These are phyloP conservation scores for Syrista parreyssii DNA, from an alignment of 2,888 invertebrate genomes.

Conservation along the genomic window DNA sequence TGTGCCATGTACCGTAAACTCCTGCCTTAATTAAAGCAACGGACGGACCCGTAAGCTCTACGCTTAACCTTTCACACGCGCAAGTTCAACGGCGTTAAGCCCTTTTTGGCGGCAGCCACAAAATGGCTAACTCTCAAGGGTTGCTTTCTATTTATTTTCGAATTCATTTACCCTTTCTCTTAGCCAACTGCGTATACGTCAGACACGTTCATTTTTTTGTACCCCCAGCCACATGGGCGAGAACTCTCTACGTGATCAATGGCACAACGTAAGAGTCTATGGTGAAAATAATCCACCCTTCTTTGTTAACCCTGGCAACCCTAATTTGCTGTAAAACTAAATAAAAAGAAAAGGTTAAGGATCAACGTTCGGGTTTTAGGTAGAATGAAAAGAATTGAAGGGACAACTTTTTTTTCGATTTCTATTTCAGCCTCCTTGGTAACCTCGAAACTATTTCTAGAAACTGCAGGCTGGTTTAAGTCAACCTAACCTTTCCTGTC, in stretches of 20 bases:
- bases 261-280: background rate
- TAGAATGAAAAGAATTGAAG: too few relatives aligned
- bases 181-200: background rate
- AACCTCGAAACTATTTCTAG: background rate
- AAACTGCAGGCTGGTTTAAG: background rate
- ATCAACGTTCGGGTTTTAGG: too few relatives aligned
- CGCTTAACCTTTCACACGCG: background rate
- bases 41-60: conserved; percentile 11
- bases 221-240: background rate
- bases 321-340: background rate
- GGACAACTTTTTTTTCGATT: background rate
- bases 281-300: background rate
- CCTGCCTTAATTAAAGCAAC: conserved; percentile 38
- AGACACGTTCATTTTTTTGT: background rate
- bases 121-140: background rate
- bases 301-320: background rate
- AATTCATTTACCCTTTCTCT: background rate
- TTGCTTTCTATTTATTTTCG: background rate
- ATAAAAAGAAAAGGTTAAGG: background rate
- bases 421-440: background rate
- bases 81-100: background rate
- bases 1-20: background rate
- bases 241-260: background rate
- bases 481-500: background rate
- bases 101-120: background rate